These are phyloP conservation scores for Sminthurides aquaticus DNA, from an alignment of 2,888 invertebrate species.

Conservation along the genomic window DNA sequence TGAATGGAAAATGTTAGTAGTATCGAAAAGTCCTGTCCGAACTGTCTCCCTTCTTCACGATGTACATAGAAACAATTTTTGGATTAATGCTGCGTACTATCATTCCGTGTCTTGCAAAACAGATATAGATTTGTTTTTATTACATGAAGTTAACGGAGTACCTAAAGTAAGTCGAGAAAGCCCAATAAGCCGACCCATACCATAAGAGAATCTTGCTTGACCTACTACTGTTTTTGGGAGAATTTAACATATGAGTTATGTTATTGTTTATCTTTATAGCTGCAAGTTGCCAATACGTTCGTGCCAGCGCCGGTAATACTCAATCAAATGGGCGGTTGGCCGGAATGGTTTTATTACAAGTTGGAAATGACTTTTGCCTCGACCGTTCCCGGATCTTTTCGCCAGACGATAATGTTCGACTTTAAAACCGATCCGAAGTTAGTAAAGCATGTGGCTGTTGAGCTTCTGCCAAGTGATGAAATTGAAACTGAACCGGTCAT, in stretches of 20 bases:
- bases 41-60: slow-evolving; percentile 24
- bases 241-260: slow-evolving; percentile 3
- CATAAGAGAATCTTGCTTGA: no score
- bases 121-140: slow-evolving; percentile 23
- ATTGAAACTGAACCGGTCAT: neutral
- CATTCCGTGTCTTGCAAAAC: slow-evolving; percentile 17
- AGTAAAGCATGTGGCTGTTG: slow-evolving; percentile 63
- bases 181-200: neutral
- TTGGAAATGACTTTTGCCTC: slow-evolving; percentile 57
- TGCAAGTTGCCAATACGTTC: slow-evolving; percentile 40
- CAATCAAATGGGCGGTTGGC: slow-evolving; percentile 37
- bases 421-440: slow-evolving; percentile 61
- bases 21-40: slow-evolving; percentile 18
- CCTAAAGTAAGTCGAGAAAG: slow-evolving; percentile 23
- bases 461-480: slow-evolving; percentile 49
- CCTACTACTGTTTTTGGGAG: slow-evolving; percentile 2
- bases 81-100: slow-evolving; percentile 20
- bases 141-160: slow-evolving; percentile 35
- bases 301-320: slow-evolving; percentile 33
- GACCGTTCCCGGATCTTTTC: slow-evolving; percentile 67
- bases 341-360: slow-evolving; percentile 41
- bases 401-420: slow-evolving; percentile 69
- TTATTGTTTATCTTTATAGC: slow-evolving; percentile 26
- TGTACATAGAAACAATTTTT: slow-evolving; percentile 19
- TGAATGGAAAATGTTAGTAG: slow-evolving; percentile 22